Evolutionary conservation across 1,140 invertebrate genomes (phyloP), one percentile per base, ranked within the genome.

Genomic region (Philotrypesis tridentata): DNA sequence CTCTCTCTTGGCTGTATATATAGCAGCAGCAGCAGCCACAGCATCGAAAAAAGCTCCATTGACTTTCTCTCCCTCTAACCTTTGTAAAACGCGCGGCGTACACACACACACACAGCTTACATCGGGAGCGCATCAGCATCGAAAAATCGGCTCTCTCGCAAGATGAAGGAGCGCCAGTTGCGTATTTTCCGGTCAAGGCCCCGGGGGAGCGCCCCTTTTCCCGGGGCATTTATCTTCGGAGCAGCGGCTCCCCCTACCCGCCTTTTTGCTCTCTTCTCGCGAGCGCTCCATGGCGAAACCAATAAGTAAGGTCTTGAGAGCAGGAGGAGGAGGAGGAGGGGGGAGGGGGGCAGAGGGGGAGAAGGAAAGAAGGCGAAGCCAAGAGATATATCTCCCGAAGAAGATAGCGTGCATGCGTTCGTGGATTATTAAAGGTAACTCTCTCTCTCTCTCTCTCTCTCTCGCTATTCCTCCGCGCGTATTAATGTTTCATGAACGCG

Each of bases 401-500:
- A 79, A 37, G 80, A 86, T 85, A 85, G 48, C n/a, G 78, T 43
- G 55, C 33, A 23, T n/a, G 48, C 48, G 48, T 55, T 55, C 48
- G 17, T 55, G 48, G 48, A 55, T 55, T 55, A 55, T 55, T 55
- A 55, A 55, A 55, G 48, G 48, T 55, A 55, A n/a, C 7, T 37
- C 33, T 37, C 33, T 37, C 33, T 37, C 33, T 37, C 33, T 40
- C 55, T 60, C 55, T 43, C 67, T 17, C 37, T 63, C 67, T 68
- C 63, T 12, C 65, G 82, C 84, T 86, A 87, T 87, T 87, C 85
- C 86, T 86, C 85, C 82, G 80, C 81, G 60, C 86, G 83, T 89
- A 89, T 91, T 90, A 90, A 90, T 90, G 90, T 90, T 90, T 90
- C 85, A 90, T 84, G 79, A 84, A 85, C 85, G 85, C 84, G 63